Base-by-base conservation (phyloP, 2,797 vertebrate genomes). In the Enteromius anoplus region DNA sequence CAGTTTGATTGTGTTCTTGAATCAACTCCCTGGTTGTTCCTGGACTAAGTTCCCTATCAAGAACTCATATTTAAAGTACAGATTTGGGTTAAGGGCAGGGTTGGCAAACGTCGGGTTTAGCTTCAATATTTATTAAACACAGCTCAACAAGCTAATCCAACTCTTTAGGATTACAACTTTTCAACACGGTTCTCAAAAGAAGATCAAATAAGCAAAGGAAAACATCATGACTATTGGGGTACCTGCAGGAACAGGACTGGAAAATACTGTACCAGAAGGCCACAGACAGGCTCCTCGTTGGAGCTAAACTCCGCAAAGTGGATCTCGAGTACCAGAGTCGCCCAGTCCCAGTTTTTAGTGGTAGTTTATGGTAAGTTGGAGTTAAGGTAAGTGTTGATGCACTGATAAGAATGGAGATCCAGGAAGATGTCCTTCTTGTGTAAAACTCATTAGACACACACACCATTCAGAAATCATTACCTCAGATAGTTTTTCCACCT, bases 401-500 rank as follows among this genome's bases (percentile, higher is more conserved):
- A 15, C 29, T 15, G 26, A 29, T 15, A 2, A 14, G 2, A 62
- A 6, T 29, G 26, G 2, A 62, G 14, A 62, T 62, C 23, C 23
- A 62, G 60, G 60, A 62, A 62, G 23, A 62, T 29, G 23, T 62
- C 26, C 5, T 15, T 15, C 26, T 64, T 17, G 26, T 64, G 14
- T 8, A 32, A 29, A 64, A 8, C 26, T 29, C 26, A 62, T 62
- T 62, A 62, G 26, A 32, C 60, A 29, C 2, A 29, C 2, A 5
- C 26, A 21, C 3, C 15, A 11, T 23, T 5, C 64, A 10, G 17
- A 15, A 26, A 51, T 15, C 11, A 45, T 92, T 88, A 95, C 94
- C 91, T 93, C 92, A 42, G 91, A 89, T 12, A 95, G 88, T 79
- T 83, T 90, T 71, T 89, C 78, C 29, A 95, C 88, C 87, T 93